Conservation (phyloP, 2,888 invertebrate species). For the Venusia cambrica region DNA sequence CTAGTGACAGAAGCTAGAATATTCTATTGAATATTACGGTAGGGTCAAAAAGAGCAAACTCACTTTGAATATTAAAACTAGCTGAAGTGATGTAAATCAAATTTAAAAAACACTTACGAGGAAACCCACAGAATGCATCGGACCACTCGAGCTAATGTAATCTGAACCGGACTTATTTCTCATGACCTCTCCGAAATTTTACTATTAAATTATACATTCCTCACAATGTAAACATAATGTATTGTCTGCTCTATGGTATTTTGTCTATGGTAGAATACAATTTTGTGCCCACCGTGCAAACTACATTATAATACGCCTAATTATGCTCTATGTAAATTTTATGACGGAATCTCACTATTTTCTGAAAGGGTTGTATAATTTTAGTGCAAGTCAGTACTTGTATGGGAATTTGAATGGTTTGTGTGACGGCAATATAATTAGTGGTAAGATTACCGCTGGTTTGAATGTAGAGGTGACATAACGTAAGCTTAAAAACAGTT, state of each 20-base stretch:
- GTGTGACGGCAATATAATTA: constrained; percentile 58
- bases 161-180: constrained; percentile 57
- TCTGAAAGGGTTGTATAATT: constrained; percentile 60
- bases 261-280: constrained; percentile 56
- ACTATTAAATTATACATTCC: constrained; percentile 77
- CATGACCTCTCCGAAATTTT: constrained; percentile 69
- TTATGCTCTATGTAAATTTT: constrained; percentile 75
- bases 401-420: constrained; percentile 67
- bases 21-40: no score
- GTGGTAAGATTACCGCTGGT: constrained; percentile 41
- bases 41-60: constrained; percentile 21
- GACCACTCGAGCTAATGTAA: constrained; percentile 45
- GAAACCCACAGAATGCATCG: constrained; percentile 29
- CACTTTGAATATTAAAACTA: constrained; percentile 25
- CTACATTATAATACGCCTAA: constrained; percentile 70
- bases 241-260: constrained; percentile 47
- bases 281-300: constrained; percentile 67
- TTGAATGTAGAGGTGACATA: constrained; percentile 40
- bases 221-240: constrained; percentile 71
- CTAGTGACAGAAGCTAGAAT: no score
- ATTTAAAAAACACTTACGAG: constrained; percentile 30
- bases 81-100: constrained; percentile 31
- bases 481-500: constrained; percentile 35
- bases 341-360: constrained; percentile 53
- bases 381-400: constrained; percentile 43